Percentiles rank a stretch among this genome's conserved stretches.
Conservation (phyloP, 2,113 vertebrate genomes). For the Empidonax alnorum region DNA sequence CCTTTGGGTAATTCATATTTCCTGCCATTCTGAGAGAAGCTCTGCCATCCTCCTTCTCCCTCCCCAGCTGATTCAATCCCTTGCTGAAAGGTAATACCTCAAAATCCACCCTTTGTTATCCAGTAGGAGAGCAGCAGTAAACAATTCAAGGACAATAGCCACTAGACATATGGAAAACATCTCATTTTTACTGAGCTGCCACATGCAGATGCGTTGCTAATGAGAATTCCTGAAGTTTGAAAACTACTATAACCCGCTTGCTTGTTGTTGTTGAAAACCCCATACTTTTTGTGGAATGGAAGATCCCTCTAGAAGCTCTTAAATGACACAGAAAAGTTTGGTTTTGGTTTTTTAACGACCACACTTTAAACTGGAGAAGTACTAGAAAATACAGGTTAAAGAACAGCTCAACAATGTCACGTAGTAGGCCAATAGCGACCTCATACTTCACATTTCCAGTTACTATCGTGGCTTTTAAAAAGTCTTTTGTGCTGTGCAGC, state of each 20-base stretch:
- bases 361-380: not conserved
- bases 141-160: not conserved
- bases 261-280: not conserved
- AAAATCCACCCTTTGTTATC: conserved; percentile 33
- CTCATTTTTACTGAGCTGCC: not conserved
- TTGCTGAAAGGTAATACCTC: not conserved
- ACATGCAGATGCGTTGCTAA: not conserved
- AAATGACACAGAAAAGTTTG: not conserved
- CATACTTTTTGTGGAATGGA: not conserved
- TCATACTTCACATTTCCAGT: not conserved
- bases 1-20: not conserved
- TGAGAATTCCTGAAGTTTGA: not conserved
- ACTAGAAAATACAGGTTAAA: not conserved
- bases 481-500: not conserved
- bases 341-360: not conserved
- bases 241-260: not conserved
- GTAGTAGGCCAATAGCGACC: not conserved
- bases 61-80: not conserved
- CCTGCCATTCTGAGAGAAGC: not conserved
- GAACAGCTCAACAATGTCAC: not conserved
- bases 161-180: conserved; percentile 20
- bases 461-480: not conserved
- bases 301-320: not conserved
- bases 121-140: conserved; percentile 18
- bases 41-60: not conserved